Base-by-base conservation (phyloP, 1,140 invertebrate genomes). In the Anastatus disparis region DNA sequence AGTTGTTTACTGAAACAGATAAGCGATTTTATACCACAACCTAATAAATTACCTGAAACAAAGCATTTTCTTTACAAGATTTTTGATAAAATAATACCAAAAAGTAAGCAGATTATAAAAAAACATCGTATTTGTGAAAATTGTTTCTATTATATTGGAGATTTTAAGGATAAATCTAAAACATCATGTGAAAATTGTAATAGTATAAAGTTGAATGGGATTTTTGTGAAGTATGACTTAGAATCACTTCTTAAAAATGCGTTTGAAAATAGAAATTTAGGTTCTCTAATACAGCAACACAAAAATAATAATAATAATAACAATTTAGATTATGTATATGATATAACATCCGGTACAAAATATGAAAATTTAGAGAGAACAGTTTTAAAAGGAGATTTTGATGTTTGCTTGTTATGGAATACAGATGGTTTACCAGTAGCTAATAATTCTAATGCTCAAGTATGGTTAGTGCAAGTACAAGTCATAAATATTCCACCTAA, bases 371-470 rank as follows among this genome's bases (percentile, higher is more conserved):
- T 44, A 12, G 15, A 44, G 15, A 15, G 15, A 15, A 17, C 6
- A 9, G 3, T 7, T 44, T 20, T 50, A 9, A 20, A 22, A 50
- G 12, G 4, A 6, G 46, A 50, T 24, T 50, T 6, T 50, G 27
- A 58, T 55, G 22, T 75, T 1, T 40, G 6, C 42, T 52, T 72
- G 35, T 38, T 71, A 4, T 72, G 62, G 67, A 72, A 68, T 64
- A 68, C 52, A 0, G 74, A 75, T 55, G 71, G 74, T 0, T 1
- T 67, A 15, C 46, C 67, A 0, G 29, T 70, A 15, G 48, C 66
- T 12, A 68, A 70, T 0, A 71, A 59, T 65, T 70, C 71, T 10
- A 65, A 65, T 50, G 44, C 52, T 38, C 17, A 50, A 22, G 8
- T 66, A 3, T 66, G 48, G 50, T 44, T 50, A 0, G 13, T 66